Percentiles rank a stretch among this genome's conserved stretches.
phyloP scores from a whole-genome alignment of 2,113 vertebrate species.

The Trematocara stigmaticum region DNA sequence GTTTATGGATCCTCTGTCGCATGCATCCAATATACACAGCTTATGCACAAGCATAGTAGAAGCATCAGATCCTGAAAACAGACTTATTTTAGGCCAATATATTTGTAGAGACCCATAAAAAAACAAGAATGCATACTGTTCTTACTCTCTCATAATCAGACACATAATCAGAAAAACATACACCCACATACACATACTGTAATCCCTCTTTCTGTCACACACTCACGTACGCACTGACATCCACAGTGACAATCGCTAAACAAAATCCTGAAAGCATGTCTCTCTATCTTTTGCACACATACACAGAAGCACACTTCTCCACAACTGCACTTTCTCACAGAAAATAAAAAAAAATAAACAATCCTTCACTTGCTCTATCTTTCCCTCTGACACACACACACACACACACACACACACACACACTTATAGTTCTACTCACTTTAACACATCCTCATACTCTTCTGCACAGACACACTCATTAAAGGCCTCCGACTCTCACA shows the following conservation, averaged over 20 bases:
- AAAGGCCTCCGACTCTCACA: not conserved
- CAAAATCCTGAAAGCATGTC: slow-evolving; percentile 16
- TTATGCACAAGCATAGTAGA: not conserved
- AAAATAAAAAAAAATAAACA: slow-evolving; percentile 20
- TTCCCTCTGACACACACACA: not conserved
- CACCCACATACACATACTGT: not conserved
- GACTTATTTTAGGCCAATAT: not conserved
- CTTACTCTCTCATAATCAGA: not conserved
- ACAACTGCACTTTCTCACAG: not conserved
- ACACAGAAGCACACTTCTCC: not conserved
- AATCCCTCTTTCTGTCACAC: slow-evolving; percentile 27
- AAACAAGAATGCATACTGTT: not conserved
- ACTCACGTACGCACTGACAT: not conserved
- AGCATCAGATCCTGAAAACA: not conserved
- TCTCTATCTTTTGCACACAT: not conserved
- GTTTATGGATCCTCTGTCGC: slow-evolving; percentile 9
- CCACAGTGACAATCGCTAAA: slow-evolving; percentile 10
- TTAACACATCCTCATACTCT: not conserved
- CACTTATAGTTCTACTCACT: not conserved
- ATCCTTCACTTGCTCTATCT: not conserved
- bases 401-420: not conserved
- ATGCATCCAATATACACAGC: not conserved
- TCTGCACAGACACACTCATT: not conserved
- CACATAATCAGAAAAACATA: not conserved
- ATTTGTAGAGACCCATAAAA: not conserved